Evolutionary conservation across 2,113 vertebrate species (phyloP), one percentile per base, ranked within the genome.

Genomic region (Argyrosomus japonicus): DNA sequence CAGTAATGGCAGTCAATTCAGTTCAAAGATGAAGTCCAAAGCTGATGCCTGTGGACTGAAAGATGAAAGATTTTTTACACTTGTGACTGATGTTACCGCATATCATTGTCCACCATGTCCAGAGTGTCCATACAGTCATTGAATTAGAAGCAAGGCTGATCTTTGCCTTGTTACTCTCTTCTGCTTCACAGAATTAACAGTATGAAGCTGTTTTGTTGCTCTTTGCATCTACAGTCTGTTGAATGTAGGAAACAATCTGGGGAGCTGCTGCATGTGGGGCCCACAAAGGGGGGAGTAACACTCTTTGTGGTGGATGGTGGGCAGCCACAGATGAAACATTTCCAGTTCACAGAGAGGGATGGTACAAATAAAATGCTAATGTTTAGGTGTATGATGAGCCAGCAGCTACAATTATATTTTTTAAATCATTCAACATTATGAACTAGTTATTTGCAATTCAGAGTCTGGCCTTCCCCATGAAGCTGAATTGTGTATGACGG

Each of bases 351-450:
- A 62, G 57, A 27, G 27, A 53, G 54, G 45, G 29, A n/a, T 32
- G 18, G 17, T 29, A 51, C 47, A 75, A 62, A 85, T 57, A 36
- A 65, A 68, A 68, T 19, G 29, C 11, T 64, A 43, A 74, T 69
- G 40, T n/a, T 43, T 21, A 27, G 19, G 15, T 75, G 56, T 13
- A 43, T 57, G 18, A 18, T 58, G 29, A 74, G 57, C 58, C 53
- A 50, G 21, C 3, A 1, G 23, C n/a, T 56, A 23, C 60, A 60
- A 13, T 57, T 56, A 15, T 56, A 25, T 64, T 48, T 72, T 78
- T 50, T 62, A 32, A 80, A 81, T 79, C 63, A 81, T 69, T 81
- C 78, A 78, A 58, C 75, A 82, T 74, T 76, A 36, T 74, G 15
- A 62, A 43, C n/a, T 40, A 57, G 43, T 25, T 53, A 13, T 71